Evolutionary conservation across 64 coral and sea anemone genomes (phyloP).

Genomic region (Dendronephthya gigantea): DNA sequence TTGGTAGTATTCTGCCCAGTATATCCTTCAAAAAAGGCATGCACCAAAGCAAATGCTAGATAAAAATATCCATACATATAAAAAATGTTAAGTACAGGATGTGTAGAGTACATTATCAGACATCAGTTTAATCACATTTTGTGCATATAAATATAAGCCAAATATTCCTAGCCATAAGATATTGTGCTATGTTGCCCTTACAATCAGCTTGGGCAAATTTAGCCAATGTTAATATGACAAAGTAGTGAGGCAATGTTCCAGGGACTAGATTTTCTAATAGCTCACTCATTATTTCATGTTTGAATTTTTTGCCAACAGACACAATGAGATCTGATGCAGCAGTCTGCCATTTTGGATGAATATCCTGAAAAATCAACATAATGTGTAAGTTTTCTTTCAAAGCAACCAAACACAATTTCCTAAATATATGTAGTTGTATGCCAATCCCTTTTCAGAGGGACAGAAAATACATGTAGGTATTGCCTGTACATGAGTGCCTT

Average conservation of each 20-base stretch:
- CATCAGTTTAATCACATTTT: too few relatives aligned
- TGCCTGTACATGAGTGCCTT: too few relatives aligned
- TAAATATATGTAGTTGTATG: too few relatives aligned
- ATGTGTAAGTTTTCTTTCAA: too few relatives aligned
- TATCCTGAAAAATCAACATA: slow-evolving; percentile 45
- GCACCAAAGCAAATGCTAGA: slow-evolving; percentile 89
- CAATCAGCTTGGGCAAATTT: slow-evolving; percentile 69
- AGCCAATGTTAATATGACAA: slow-evolving; percentile 84
- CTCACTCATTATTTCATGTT: slow-evolving; percentile 90
- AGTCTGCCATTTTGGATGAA: slow-evolving; percentile 84
- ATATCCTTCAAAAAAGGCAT: slow-evolving; percentile 96
- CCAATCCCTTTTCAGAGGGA: too few relatives aligned
- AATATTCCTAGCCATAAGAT: too few relatives aligned
- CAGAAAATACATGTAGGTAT: too few relatives aligned
- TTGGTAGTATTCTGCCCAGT: slow-evolving; percentile 74
- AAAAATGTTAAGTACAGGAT: too few relatives aligned
- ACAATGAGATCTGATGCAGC: slow-evolving; percentile 90
- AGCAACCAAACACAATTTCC: too few relatives aligned
- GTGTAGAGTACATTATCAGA: too few relatives aligned
- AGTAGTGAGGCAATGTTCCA: slow-evolving; percentile 81
- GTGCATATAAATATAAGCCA: too few relatives aligned
- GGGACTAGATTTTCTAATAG: slow-evolving; percentile 79
- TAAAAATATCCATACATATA: too few relatives aligned
- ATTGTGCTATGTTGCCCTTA: slow-evolving; percentile 22
- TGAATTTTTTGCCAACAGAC: slow-evolving; percentile 70